Base-by-base conservation (phyloP, 1,140 invertebrate genomes). In the Battus philenor region DNA sequence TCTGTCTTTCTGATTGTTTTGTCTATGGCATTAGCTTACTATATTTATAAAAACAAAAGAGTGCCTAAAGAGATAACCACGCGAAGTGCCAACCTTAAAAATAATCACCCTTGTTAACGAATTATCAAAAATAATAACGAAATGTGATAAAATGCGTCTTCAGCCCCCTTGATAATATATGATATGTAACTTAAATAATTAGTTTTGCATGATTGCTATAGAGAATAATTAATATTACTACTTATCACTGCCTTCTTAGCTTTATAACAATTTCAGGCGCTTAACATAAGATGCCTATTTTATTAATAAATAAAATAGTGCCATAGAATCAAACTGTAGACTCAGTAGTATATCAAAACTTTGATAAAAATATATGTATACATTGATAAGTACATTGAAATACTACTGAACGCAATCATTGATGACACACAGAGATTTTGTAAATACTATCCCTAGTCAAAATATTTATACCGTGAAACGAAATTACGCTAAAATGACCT, bases 291-390 rank as follows among this genome's bases (percentile, higher is more conserved):
- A 59, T 68, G 61, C 58, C 65, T 75, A 70, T 70, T 72, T 72
- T 71, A 72, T 70, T 49, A 39, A 36, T 54, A 32, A 58, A 67
- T 75, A 71, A 73, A 74, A 75, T 72, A 74, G 75, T 79, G 75
- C 75, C 75, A 79, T 79, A 76, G 52, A 53, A 34, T 46, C 43
- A 38, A 50, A 41, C 8, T 41, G 38, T 29, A 9, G 24, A 26
- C 12, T 17, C 38, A 29, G 24, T 41, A 16, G 22, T 26, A 41
- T 29, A 10, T 41, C 22, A 39, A 39, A 24, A 24, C 11, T 39
- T 39, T 8, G 10, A 39, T 24, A 1, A 41, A 41, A 27, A 2
- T 3, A 10, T 3, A 4, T 39, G 7, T n/a, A 16, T 9, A 16
- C 12, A 41, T 12, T 15, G 2, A 2, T 11, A 30, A 10, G 5